phyloP scores from a whole-genome alignment of 2,888 invertebrate species.

The Leptinotarsa haldemani region DNA sequence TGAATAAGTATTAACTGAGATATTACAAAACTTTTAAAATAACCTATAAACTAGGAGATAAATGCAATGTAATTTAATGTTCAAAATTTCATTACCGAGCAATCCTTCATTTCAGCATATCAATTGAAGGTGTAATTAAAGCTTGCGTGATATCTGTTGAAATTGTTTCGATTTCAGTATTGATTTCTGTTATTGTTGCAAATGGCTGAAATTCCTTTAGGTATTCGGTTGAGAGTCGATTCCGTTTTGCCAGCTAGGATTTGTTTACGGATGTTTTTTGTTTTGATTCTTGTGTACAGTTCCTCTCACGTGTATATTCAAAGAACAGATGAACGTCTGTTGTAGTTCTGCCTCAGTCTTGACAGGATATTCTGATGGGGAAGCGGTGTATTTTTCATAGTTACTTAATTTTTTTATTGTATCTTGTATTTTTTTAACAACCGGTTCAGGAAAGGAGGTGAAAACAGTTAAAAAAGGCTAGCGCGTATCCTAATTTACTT shows the following conservation, averaged over 20 bases:
- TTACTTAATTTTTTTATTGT: too few species aligned
- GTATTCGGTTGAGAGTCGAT: neutral
- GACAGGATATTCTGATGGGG: neutral
- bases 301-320: neutral
- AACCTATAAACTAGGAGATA: too few species aligned
- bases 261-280: slow-evolving; percentile 10
- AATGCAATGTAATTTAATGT: too few species aligned
- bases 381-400: neutral
- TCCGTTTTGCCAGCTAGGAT: neutral
- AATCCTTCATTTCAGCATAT: neutral
- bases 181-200: slow-evolving; percentile 10
- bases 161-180: neutral
- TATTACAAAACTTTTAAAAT: too few species aligned
- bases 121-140: neutral
- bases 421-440: too few species aligned
- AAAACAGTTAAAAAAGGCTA: too few species aligned
- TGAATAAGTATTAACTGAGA: too few species aligned
- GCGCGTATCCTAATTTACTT: too few species aligned
- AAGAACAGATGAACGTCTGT: neutral
- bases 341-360: neutral
- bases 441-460: too few species aligned
- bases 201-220: neutral
- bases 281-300: neutral
- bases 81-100: neutral
- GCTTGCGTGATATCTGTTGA: neutral